Evolutionary conservation across 2,797 vertebrate genomes (phyloP), one percentile per base, ranked within the genome.

Genomic region (Typhlichthys subterraneus): DNA sequence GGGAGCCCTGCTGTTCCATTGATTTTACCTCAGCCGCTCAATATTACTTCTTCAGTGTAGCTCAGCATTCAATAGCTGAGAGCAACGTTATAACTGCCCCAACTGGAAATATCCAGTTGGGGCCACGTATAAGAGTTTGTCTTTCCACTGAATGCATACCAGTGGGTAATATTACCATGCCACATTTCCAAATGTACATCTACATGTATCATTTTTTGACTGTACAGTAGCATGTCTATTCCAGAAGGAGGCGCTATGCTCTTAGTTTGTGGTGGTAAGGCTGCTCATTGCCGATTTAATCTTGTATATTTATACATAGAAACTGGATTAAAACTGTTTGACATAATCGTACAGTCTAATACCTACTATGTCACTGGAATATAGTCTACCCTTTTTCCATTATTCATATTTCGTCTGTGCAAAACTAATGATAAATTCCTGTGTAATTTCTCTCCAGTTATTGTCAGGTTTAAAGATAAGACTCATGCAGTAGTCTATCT

Each of bases 161-260:
- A 72, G 12, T 14, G 51, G 33, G 12, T 63, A 57, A 45, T 51
- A 46, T 67, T 53, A 65, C 54, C 31, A 17, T 13, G 53, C 59
- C 59, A 5, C 49, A 69, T 60, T 64, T 63, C 54, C 53, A 49
- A 38, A 38, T 8, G 48, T 49, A 12, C 12, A 49, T 49, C 13
- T 49, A 49, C 13, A n/a, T 49, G 11, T 49, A 12, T 11, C 13
- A 12, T 3, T 12, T 29, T 38, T 12, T 3, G 8, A 31, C 23
- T 13, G 7, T 12, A 55, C 4, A 29, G 15, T 12, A 54, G 19
- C 3, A 23, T 31, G 4, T 13, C 12, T 54, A 13, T 13, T 12
- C 76, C 89, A 85, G 57, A 60, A 71, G 89, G 83, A 81, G 90
- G 87, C 86, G 59, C 75, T 88, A 78, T 80, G 67, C 62, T 57